phyloP scores from a whole-genome alignment of 2,888 invertebrate species.

The Mimas tiliae region DNA sequence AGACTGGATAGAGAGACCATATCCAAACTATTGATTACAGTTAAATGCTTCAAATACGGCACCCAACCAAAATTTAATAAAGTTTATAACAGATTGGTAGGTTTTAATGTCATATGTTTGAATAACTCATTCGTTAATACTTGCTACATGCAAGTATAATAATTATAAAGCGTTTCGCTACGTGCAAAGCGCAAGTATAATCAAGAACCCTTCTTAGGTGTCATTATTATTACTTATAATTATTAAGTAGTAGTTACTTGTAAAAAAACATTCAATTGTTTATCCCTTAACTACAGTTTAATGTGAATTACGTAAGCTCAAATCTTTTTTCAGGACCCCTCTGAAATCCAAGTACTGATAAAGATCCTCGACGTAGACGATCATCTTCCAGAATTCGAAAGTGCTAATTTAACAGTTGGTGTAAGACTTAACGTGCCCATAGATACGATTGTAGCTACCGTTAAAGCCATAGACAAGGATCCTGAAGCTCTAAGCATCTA shows the following conservation, averaged over 20 bases:
- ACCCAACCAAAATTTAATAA: slow-evolving; percentile 71
- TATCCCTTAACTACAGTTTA: not conserved
- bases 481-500: slow-evolving; percentile 86
- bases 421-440: slow-evolving; percentile 90
- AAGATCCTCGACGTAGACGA: slow-evolving; percentile 90
- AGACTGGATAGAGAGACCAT: slow-evolving; percentile 87
- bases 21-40: slow-evolving; percentile 84
- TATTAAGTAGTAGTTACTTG: not conserved
- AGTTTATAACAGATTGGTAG: slow-evolving; percentile 86
- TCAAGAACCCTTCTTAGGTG: no score
- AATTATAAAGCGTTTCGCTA: not conserved
- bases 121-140: not conserved
- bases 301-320: not conserved
- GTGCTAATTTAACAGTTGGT: slow-evolving; percentile 87
- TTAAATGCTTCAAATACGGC: slow-evolving; percentile 88
- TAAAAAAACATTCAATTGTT: no score
- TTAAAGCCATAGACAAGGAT: slow-evolving; percentile 88
- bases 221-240: no score
- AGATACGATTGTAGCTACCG: slow-evolving; percentile 87
- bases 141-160: not conserved
- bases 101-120: slow-evolving; percentile 33
- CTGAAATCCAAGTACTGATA: slow-evolving; percentile 87
- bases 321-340: slow-evolving; percentile 83
- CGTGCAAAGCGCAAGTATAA: no score
- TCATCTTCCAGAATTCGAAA: slow-evolving; percentile 88